phyloP scores from a whole-genome alignment of 1,140 invertebrate species.

The Lepidotrigona ventralis region DNA sequence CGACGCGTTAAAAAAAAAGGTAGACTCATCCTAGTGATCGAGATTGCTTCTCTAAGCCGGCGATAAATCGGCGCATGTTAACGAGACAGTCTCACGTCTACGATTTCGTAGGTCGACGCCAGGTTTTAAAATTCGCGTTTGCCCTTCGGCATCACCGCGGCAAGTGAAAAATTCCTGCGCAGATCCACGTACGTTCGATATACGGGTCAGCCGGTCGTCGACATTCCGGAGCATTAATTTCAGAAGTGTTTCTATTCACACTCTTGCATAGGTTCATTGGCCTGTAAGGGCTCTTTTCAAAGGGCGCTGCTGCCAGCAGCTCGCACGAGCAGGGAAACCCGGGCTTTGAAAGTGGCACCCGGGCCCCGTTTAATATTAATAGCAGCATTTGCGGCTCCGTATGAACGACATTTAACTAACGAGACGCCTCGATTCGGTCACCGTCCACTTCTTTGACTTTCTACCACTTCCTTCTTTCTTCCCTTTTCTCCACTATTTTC shows the following conservation, averaged over 20 bases:
- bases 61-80: neutral
- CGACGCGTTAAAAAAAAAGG: neutral
- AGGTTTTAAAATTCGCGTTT: neutral
- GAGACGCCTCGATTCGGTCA: constrained; percentile 47
- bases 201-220: constrained; percentile 65
- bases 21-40: neutral
- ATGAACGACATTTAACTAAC: constrained; percentile 64
- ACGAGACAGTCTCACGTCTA: neutral
- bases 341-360: constrained; percentile 51
- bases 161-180: constrained; percentile 13
- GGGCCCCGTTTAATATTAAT: constrained; percentile 68
- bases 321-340: constrained; percentile 47
- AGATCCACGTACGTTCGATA: constrained; percentile 42
- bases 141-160: neutral
- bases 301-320: constrained; percentile 33
- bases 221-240: constrained; percentile 68
- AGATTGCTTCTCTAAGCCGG: neutral
- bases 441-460: neutral
- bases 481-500: no score
- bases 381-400: constrained; percentile 62
- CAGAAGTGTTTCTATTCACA: constrained; percentile 68
- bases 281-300: constrained; percentile 63
- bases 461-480: neutral
- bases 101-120: constrained; percentile 6
- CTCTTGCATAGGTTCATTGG: constrained; percentile 58